These are phyloP conservation scores for Cynopterus sphinx DNA, from an alignment of 2,797 vertebrate genomes.

Conservation along the genomic window DNA sequence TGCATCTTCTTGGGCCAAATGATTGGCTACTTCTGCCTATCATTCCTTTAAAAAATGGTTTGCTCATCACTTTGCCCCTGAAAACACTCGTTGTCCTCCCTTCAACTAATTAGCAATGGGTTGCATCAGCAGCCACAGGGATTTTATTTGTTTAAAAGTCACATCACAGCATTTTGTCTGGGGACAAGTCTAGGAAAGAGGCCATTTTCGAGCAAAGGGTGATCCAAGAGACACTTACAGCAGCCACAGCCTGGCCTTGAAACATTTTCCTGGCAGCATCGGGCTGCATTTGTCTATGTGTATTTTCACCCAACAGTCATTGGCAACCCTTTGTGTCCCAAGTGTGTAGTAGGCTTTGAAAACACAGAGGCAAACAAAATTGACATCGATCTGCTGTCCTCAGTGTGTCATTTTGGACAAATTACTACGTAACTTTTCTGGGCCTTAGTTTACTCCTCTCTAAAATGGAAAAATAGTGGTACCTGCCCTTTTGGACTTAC, in stretches of 20 bases:
- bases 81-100: neutral
- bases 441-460: neutral
- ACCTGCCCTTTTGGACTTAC: neutral
- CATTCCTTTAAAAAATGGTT: neutral
- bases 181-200: neutral
- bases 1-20: neutral
- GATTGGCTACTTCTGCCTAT: neutral
- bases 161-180: neutral
- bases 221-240: neutral
- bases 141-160: neutral
- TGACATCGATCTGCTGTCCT: neutral
- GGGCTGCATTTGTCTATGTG: fast-evolving
- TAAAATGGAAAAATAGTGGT: neutral
- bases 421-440: neutral
- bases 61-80: neutral
- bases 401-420: neutral
- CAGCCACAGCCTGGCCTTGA: neutral
- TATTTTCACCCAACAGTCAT: neutral
- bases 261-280: neutral
- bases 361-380: neutral
- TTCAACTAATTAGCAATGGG: neutral
- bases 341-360: neutral
- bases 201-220: neutral
- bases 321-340: neutral
- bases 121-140: neutral